phyloP scores from a whole-genome alignment of 2,888 invertebrate genomes.

The Scrobipalpa costella region DNA sequence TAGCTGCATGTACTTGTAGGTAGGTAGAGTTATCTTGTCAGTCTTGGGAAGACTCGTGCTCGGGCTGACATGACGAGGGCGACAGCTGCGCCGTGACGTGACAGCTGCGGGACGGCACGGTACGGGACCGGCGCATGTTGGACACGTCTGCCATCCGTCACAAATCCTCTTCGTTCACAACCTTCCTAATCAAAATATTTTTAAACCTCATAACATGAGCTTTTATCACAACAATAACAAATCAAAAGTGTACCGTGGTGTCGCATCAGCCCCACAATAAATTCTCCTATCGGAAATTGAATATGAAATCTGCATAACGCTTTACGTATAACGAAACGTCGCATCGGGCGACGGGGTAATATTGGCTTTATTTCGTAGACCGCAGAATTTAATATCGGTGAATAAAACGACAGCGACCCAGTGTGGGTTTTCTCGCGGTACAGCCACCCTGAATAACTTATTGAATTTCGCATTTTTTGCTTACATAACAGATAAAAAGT shows the following conservation, averaged over 20 bases:
- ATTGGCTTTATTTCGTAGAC: conserved; percentile 23
- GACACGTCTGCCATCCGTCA: background rate
- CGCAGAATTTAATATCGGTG: conserved; percentile 13
- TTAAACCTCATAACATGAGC: conserved; percentile 1
- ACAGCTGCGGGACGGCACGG: background rate
- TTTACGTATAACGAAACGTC: conserved; percentile 37
- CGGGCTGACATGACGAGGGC: background rate
- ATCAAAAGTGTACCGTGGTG: conserved; percentile 30
- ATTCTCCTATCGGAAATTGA: conserved; percentile 60
- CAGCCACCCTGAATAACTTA: conserved; percentile 33
- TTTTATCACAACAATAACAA: conserved; percentile 29
- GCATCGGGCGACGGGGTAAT: conserved; percentile 22
- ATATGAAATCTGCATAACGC: conserved; percentile 63
- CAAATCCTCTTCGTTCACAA: background rate
- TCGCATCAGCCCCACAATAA: conserved; percentile 48
- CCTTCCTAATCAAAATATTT: background rate
- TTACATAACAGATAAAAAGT: conserved; percentile 28
- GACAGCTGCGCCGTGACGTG: background rate
- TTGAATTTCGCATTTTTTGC: conserved; percentile 41
- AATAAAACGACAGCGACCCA: conserved; percentile 3
- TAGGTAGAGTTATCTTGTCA: no score
- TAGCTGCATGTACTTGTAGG: no score
- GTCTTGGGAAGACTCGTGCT: no score
- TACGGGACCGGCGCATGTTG: background rate
- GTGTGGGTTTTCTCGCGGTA: conserved; percentile 31